Base-by-base conservation (phyloP, 2,797 vertebrate species). In the Xerus rutilus region DNA sequence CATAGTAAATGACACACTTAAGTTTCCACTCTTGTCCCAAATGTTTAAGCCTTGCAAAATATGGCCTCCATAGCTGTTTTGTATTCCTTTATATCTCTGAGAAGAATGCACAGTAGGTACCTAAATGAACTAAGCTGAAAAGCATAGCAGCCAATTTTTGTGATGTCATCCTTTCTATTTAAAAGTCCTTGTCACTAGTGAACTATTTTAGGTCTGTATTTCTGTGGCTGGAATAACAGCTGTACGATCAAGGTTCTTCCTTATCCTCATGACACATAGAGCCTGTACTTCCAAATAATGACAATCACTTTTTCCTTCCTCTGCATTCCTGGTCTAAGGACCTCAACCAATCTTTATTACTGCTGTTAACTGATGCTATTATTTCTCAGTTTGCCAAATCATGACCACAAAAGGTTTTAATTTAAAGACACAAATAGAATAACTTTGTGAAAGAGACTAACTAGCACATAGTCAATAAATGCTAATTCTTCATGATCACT, bases 131-230 rank as follows among this genome's bases (percentile, higher is more conserved):
- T 73, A 47, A 78, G 64, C 45, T 47, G 5, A 73, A 92, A 74
- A 81, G 57, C 20, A 70, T 25, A 35, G 12, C 72, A 73, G 49
- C 59, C 70, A 45, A 30, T 35, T 70, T 89, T 64, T 64, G 70
- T 4, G 32, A 23, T 49, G 47, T 84, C 54, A 57, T 49, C 30
- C 70, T 90, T 91, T 72, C 86, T 70, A 69, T 79, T 91, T 96
- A 89, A 91, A 93, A 76, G 25, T 25, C 11, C 23, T 74, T 67
- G 74, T 93, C 83, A 84, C 94, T 59, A 88, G 45, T 52, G 90
- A 92, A 43, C 72, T 96, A 59, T 91, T 93, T 92, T 94, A 62
- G 52, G 78, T 62, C 86, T 86, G 74, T 39, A 49, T 89, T 92
- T 32, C 2, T 25, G 28, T 67, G 79, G 28, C 28, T 64, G 30